Conservation (phyloP, 2,797 vertebrate species). For the Coreius guichenoti region DNA sequence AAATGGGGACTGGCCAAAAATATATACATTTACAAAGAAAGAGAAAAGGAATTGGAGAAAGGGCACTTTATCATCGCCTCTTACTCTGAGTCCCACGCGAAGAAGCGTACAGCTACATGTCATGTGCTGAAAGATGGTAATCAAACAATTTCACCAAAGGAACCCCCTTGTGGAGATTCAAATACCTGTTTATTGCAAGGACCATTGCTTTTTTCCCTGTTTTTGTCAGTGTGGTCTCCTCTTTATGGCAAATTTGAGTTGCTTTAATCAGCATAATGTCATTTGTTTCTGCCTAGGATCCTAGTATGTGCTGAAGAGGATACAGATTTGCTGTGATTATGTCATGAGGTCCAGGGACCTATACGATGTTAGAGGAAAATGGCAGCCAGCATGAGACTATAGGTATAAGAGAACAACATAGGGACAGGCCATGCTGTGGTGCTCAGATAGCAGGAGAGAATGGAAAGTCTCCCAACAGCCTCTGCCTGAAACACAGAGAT, state of each 20-base stretch:
- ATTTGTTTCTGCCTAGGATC: slow-evolving; percentile 10
- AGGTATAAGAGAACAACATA: slow-evolving; percentile 24
- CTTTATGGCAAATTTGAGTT: slow-evolving; percentile 21
- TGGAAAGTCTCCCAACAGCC: slow-evolving; percentile 44
- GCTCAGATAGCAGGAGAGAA: slow-evolving; percentile 45
- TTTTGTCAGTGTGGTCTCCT: slow-evolving; percentile 32
- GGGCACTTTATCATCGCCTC: slow-evolving; percentile 45
- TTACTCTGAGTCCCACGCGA: slow-evolving; percentile 20
- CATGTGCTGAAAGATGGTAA: slow-evolving; percentile 48
- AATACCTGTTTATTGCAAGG: slow-evolving; percentile 53
- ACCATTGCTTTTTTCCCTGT: slow-evolving; percentile 20
- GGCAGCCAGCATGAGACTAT: slow-evolving; percentile 20
- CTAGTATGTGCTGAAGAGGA: slow-evolving; percentile 21
- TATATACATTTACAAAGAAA: slow-evolving; percentile 53
- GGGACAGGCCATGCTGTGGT: slow-evolving; percentile 10
- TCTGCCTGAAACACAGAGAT: slow-evolving; percentile 43
- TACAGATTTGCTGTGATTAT: slow-evolving; percentile 20
- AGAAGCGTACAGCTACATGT: slow-evolving; percentile 15
- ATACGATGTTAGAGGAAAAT: slow-evolving; percentile 35
- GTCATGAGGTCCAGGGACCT: slow-evolving; percentile 12
- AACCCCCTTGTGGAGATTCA: slow-evolving; percentile 36
- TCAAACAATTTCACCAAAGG: slow-evolving; percentile 43
- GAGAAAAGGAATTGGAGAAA: slow-evolving; percentile 34
- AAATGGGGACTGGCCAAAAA: slow-evolving; percentile 49
- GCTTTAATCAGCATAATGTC: slow-evolving; percentile 39